Base-by-base conservation (phyloP, 2,888 invertebrate genomes). In the Dichetophora obliterata region DNA sequence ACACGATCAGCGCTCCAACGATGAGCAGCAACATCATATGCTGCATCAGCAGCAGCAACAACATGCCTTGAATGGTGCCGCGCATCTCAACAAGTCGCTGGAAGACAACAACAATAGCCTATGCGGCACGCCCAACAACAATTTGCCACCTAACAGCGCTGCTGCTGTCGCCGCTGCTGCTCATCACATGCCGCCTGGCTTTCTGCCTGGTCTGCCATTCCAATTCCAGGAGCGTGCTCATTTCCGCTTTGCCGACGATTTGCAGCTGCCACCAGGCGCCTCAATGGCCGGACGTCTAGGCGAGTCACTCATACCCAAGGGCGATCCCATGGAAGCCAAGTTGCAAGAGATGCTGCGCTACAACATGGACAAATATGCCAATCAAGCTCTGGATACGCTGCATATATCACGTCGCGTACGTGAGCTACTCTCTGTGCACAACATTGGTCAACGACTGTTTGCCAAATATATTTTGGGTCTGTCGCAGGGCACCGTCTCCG, bases 391-490 rank as follows among this genome's bases (percentile, higher is more conserved):
- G 81, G 98, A 98, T 90, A 98, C 98, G n/a, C 91, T 98, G 77
- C 95, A 96, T 90, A 96, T 98, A 85, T 95, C 98, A 77, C 92
- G 98, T 82, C 92, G 96, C 80, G 98, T 99, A 11, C 92, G 98
- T 16, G 98, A 99, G 86, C 91, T 99, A 75, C 91, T 99, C 50
- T 98, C 97, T 80, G 96, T 98, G 82, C 98, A 99, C 91, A 98
- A 99, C 90, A 99, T 99, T 84, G 99, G 99, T 3, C 99, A 99
- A 91, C 92, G 99, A 79, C 91, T 99, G 84, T 99, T 99, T 90
- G 99, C 99, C 84, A 99, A 99, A 89, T 98, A 98, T 90, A 97
- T 99, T 70, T 93, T 99, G 83, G 99, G 99, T 0, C 91, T 97
- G 80, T 98, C 95, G 80, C 99, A 99, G 90, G 99, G 99, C 78